These are phyloP conservation scores for Daubentonia madagascariensis DNA, from an alignment of 2,113 vertebrate species.

Conservation along the genomic window DNA sequence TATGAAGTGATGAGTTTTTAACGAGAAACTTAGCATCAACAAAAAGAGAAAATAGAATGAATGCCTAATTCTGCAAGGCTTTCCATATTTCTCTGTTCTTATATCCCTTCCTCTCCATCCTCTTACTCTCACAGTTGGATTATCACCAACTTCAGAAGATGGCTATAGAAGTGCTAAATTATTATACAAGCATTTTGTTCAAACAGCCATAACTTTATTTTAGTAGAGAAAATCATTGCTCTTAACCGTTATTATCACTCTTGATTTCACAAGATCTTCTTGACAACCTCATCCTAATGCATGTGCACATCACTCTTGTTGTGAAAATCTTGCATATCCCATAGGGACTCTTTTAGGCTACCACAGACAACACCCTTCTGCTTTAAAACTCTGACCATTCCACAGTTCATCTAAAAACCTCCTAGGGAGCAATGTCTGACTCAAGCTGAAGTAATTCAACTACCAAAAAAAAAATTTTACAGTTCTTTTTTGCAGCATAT, in stretches of 20 bases:
- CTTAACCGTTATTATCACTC: not conserved
- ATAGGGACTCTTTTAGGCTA: not conserved
- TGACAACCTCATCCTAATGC: not conserved
- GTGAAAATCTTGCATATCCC: not conserved
- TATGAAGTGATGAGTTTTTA: not conserved
- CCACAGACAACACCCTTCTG: not conserved
- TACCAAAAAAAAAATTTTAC: not conserved
- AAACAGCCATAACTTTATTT: not conserved
- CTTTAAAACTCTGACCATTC: not conserved
- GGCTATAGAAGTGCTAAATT: not conserved
- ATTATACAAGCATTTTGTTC: not conserved
- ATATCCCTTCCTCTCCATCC: not conserved
- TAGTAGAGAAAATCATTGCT: not conserved
- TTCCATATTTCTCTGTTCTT: not conserved
- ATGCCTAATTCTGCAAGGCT: not conserved
- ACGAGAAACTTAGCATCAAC: not conserved
- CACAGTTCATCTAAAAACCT: not conserved
- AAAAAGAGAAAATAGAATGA: not conserved
- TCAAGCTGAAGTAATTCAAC: not conserved
- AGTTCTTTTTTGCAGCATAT: not conserved
- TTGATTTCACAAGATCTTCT: not conserved
- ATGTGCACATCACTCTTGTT: not conserved
- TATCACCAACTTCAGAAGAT: not conserved
- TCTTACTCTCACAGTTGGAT: not conserved
- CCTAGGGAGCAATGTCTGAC: not conserved